Conservation (phyloP, 2,113 vertebrate species). For the Rousettus leschenaultii region DNA sequence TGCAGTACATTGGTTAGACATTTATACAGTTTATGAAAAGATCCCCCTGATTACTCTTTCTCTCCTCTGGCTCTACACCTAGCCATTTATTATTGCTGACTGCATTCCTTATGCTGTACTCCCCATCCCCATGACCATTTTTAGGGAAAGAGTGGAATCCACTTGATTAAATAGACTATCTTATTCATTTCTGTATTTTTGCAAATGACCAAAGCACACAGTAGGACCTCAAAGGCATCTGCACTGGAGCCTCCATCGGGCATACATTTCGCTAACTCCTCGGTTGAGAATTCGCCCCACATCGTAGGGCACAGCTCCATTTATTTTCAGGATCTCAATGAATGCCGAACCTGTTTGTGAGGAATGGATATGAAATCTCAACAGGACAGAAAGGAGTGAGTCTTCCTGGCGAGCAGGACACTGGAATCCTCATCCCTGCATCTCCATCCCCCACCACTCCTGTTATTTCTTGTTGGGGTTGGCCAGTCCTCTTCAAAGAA, state of each 20-base stretch:
- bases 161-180: too few species aligned
- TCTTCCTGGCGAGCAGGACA: neutral
- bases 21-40: too few species aligned
- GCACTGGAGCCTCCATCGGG: accelerated
- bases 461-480: neutral
- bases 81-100: too few species aligned
- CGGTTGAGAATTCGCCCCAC: neutral
- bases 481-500: neutral
- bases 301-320: neutral
- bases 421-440: neutral
- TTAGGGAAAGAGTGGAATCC: neutral
- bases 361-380: neutral
- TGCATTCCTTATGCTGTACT: too few species aligned
- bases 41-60: too few species aligned
- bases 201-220: neutral
- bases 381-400: accelerated
- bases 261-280: too few species aligned
- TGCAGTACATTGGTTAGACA: too few species aligned
- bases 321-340: neutral
- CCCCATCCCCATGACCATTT: neutral
- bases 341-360: accelerated
- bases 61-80: too few species aligned
- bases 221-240: neutral
- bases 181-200: neutral
- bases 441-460: neutral